Percentiles rank a stretch among this genome's conserved stretches.
Conservation (phyloP, 2,797 vertebrate species). For the Crax fasciolata region DNA sequence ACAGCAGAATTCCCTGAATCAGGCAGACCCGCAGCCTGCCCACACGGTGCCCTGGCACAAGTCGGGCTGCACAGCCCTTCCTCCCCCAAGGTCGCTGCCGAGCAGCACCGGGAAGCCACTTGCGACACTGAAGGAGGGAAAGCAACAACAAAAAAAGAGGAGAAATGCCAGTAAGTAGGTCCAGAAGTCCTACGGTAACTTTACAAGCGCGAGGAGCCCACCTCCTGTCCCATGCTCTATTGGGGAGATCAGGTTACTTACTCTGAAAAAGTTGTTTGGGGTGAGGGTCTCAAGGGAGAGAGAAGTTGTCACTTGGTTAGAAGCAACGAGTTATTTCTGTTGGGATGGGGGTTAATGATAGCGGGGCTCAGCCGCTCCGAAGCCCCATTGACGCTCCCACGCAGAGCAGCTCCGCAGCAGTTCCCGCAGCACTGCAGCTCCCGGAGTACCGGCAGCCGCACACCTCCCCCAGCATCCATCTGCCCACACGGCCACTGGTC, state of each 20-base stretch:
- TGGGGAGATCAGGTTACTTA: slow-evolving; percentile 7
- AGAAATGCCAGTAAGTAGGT: slow-evolving; percentile 20
- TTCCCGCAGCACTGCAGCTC: background rate
- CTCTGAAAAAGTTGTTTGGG: background rate
- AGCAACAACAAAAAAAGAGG: background rate
- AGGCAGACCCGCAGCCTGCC: background rate
- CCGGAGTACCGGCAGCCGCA: rapidly evolving
- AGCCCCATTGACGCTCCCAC: background rate
- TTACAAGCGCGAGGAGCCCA: background rate
- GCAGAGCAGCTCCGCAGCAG: background rate
- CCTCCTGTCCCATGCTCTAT: background rate
- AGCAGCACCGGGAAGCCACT: background rate
- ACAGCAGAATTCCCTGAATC: background rate
- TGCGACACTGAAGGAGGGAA: background rate
- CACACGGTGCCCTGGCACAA: background rate
- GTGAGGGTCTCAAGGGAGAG: background rate
- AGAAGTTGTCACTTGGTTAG: background rate
- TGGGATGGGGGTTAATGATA: background rate
- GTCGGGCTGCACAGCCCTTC: rapidly evolving
- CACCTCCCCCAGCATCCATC: background rate
- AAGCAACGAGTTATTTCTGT: background rate
- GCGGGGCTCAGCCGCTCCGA: background rate
- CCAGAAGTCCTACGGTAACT: slow-evolving; percentile 18
- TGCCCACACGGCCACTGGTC: too few species aligned
- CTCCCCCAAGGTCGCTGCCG: background rate